These are phyloP conservation scores for Ctena decussata DNA, from an alignment of 2,888 invertebrate species.

Conservation along the genomic window DNA sequence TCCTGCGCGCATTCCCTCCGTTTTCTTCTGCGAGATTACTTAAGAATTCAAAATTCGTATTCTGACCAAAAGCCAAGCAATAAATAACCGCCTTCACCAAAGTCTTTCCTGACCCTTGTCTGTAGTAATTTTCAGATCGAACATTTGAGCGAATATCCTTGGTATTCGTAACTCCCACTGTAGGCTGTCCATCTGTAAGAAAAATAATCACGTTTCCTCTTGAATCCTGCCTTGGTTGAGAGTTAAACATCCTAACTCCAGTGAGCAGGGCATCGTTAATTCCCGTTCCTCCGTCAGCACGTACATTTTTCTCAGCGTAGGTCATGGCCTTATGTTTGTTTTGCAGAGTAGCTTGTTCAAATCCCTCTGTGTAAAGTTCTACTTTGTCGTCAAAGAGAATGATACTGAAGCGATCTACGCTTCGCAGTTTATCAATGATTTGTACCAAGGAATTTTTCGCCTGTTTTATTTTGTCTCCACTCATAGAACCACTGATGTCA, in stretches of 20 bases:
- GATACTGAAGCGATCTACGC: neutral
- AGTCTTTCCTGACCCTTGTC: neutral
- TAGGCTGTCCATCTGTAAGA: neutral
- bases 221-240: neutral
- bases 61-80: neutral
- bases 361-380: neutral
- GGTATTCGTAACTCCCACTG: neutral
- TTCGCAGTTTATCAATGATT: neutral
- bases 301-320: neutral
- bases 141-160: neutral
- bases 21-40: neutral
- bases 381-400: neutral
- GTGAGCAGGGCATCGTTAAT: neutral
- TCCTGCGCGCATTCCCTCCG: neutral
- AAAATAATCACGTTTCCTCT: neutral
- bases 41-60: neutral
- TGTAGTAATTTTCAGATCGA: neutral
- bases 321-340: neutral
- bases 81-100: neutral
- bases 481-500: slow-evolving; percentile 41
- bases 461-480: neutral
- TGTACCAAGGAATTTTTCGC: neutral
- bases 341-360: neutral
- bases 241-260: neutral
- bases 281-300: neutral